Conservation (phyloP, 2,113 vertebrate species). For the Lophura nycthemera region DNA sequence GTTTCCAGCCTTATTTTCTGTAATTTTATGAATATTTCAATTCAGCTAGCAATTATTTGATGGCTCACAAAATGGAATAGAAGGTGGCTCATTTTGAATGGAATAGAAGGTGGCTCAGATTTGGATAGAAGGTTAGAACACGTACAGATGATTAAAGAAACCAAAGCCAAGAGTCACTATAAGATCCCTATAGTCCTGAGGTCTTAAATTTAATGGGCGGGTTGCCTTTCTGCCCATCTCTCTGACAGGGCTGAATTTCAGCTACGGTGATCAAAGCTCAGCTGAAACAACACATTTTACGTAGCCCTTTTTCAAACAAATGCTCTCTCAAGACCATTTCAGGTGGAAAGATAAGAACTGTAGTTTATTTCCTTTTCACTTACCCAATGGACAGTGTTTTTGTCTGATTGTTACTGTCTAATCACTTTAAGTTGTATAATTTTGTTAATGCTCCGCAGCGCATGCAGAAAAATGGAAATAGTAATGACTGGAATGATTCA, state of each 20-base stretch:
- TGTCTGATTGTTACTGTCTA: constrained; percentile 32
- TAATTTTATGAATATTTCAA: not conserved
- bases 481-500: not conserved
- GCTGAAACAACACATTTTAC: not conserved
- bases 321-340: constrained; percentile 4
- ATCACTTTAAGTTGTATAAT: constrained; percentile 21
- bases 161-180: not conserved
- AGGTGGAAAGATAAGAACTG: constrained; percentile 22
- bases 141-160: not conserved
- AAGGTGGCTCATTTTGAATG: not conserved
- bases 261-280: not conserved
- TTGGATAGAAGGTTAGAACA: not conserved
- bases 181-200: not conserved
- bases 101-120: not conserved
- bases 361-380: constrained; percentile 36
- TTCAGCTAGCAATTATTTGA: not conserved
- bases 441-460: not conserved
- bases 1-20: not conserved
- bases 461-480: not conserved
- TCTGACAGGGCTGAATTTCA: not conserved
- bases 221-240: not conserved
- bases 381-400: not conserved
- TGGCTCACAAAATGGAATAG: not conserved
- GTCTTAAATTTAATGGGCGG: not conserved
- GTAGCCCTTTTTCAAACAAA: not conserved